Conservation (phyloP, 2,797 vertebrate genomes). For the Crocodylus rhombifer region DNA sequence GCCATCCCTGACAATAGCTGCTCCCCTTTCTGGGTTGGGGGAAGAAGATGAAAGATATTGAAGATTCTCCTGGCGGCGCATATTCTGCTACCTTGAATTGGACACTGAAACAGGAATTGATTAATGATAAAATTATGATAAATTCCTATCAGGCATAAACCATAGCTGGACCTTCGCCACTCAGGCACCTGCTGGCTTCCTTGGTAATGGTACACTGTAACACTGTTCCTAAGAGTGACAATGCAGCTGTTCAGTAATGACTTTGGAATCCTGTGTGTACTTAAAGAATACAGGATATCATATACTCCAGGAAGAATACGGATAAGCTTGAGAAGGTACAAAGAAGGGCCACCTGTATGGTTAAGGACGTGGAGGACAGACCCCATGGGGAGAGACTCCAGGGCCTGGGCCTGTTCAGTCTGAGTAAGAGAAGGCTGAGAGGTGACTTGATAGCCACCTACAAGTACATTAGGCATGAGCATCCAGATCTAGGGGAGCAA, state of each 20-base stretch:
- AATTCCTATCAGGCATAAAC: background rate
- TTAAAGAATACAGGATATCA: background rate
- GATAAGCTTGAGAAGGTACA: too few species aligned
- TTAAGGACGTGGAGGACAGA: too few species aligned
- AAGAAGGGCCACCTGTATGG: too few species aligned
- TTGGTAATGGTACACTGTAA: too few species aligned
- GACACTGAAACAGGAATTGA: background rate
- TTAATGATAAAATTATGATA: background rate
- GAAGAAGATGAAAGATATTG: background rate
- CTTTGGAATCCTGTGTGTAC: background rate
- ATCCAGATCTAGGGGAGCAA: too few species aligned
- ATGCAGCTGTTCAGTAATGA: background rate
- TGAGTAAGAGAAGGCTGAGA: too few species aligned
- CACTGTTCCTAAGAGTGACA: background rate
- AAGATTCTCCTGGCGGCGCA: too few species aligned
- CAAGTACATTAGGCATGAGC: too few species aligned
- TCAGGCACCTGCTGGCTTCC: background rate
- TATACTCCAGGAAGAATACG: background rate
- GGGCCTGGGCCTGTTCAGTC: too few species aligned
- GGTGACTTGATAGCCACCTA: too few species aligned
- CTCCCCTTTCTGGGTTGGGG: background rate
- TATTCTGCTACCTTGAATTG: background rate
- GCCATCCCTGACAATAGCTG: background rate
- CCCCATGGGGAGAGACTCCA: too few species aligned
- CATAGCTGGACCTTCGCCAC: background rate